phyloP scores from a whole-genome alignment of 2,888 invertebrate genomes.

The Colletes collaris region DNA sequence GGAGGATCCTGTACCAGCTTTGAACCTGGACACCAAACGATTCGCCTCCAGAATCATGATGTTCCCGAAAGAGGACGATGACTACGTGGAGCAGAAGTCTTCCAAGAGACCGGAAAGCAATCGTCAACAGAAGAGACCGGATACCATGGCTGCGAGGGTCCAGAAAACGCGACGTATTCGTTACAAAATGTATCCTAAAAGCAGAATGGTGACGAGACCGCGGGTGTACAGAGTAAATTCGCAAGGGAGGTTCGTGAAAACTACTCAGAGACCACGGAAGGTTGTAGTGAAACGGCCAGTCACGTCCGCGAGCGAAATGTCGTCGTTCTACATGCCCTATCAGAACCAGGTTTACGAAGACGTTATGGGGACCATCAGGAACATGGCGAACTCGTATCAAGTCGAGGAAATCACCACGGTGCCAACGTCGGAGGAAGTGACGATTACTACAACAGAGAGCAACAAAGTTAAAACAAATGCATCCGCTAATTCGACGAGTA shows the following conservation, averaged over 20 bases:
- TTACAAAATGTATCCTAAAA: conserved; percentile 32
- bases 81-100: conserved; percentile 63
- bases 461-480: not conserved
- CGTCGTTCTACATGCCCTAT: conserved; percentile 67
- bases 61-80: conserved; percentile 67
- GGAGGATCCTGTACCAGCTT: conserved; percentile 72
- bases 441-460: not conserved
- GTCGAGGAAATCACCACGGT: conserved; percentile 34
- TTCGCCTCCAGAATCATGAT: conserved; percentile 72
- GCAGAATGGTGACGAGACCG: conserved; percentile 26
- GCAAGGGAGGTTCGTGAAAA: not conserved
- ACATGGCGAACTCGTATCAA: conserved; percentile 54
- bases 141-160: not conserved
- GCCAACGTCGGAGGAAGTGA: not conserved
- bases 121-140: conserved; percentile 10
- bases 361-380: conserved; percentile 80
- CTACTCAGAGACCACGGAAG: conserved; percentile 13
- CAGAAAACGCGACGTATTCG: conserved; percentile 28
- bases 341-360: conserved; percentile 80
- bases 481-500: not conserved
- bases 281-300: conserved; percentile 8
- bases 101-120: conserved; percentile 75
- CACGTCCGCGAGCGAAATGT: conserved; percentile 44
- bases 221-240: conserved; percentile 26
- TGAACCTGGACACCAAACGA: conserved; percentile 67